A percentile compares a stretch with the other conserved stretches of the same genome.
phyloP scores from a whole-genome alignment of 2,113 vertebrate species.

The Dromaius novaehollandiae region DNA sequence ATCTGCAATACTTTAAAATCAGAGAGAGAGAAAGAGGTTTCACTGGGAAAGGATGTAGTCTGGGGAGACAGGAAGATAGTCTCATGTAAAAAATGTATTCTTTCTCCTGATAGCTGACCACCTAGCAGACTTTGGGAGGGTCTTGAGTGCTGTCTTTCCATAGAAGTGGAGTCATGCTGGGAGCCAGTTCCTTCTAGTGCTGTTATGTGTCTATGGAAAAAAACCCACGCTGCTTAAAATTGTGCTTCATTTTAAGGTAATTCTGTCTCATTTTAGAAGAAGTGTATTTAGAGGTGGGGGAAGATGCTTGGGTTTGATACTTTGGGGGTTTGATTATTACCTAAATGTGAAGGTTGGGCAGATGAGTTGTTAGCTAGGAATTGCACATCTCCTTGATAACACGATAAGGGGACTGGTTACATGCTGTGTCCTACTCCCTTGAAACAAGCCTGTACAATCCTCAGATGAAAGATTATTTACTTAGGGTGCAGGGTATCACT shows the following conservation, averaged over 20 bases:
- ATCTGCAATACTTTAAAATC: neutral
- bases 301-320: neutral
- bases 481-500: neutral
- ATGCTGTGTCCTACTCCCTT: neutral
- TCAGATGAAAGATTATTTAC: neutral
- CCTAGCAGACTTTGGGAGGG: neutral
- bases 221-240: fast-evolving
- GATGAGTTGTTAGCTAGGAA: neutral
- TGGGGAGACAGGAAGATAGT: neutral
- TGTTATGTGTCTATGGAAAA: neutral
- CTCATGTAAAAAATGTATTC: neutral
- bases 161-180: no score
- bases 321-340: neutral
- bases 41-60: neutral
- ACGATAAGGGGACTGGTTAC: neutral
- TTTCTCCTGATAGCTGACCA: neutral
- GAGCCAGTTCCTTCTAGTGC: no score
- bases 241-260: no score
- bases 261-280: no score
- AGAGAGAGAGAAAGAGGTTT: neutral
- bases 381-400: fast-evolving
- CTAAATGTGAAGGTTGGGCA: neutral
- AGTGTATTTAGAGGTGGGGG: neutral
- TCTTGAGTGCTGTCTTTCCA: neutral
- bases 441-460: neutral